Conservation (phyloP, 2,113 vertebrate genomes). For the Elaphurus davidianus region DNA sequence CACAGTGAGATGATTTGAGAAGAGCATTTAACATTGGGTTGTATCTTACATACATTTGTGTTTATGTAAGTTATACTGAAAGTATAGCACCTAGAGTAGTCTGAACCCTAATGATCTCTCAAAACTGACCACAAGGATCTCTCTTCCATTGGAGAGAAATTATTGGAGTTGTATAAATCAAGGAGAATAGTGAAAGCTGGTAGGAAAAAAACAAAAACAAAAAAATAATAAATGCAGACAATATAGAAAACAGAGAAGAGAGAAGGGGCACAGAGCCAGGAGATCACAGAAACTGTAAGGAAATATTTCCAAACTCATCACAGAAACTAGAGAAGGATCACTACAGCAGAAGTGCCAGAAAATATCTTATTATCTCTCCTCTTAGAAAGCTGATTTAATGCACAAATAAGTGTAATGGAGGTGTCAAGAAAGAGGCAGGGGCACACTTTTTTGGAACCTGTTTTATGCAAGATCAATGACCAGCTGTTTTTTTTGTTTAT, state of each 20-base stretch:
- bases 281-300: not conserved
- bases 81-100: not conserved
- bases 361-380: not conserved
- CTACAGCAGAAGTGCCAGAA: not conserved
- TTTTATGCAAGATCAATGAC: not conserved
- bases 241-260: not conserved
- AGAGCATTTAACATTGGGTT: not conserved
- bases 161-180: not conserved
- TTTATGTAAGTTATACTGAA: not conserved
- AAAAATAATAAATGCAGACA: too few relatives aligned
- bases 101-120: not conserved
- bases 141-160: not conserved
- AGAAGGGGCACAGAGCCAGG: not conserved
- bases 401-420: not conserved
- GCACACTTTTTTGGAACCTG: not conserved
- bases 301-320: not conserved
- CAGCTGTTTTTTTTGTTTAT: not conserved
- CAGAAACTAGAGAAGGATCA: not conserved
- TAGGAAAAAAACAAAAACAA: not conserved
- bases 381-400: not conserved
- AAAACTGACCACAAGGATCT: not conserved
- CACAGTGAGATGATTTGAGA: not conserved
- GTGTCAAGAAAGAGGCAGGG: not conserved
- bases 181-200: not conserved
- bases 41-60: not conserved